Base-by-base conservation (phyloP, 2,797 vertebrate species). In the Threskiornis aethiopicus region DNA sequence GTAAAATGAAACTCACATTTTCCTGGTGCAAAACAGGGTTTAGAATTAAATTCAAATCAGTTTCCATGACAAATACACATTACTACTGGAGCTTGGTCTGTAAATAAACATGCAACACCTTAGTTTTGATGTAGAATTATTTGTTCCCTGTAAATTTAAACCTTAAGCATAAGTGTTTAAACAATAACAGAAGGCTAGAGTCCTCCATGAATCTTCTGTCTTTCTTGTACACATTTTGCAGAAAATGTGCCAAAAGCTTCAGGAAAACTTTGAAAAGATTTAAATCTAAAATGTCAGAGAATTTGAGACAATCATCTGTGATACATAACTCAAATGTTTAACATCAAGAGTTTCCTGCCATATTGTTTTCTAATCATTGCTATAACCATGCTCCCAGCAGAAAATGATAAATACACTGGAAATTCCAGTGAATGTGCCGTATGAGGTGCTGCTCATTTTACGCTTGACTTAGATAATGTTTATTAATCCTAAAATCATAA, bases 1-100 rank as follows among this genome's bases (percentile, higher is more conserved):
- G 96, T 97, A 97, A 98, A 98, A 97, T 88, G 96, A 98, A 92
- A 97, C 97, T 96, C 97, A 93, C 57, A 67, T 98, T 97, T 97
- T 96, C 93, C 94, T 94, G 70, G 82, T 97, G 93, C 92, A 94
- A 96, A 97, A 97, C 81, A 90, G 84, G 87, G 52, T 71, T 93
- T 96, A 73, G 83, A 96, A 94, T 97, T 94, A 95, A 96, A 95
- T 79, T 93, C 90, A 94, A 92, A 97, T 97, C 95, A 66, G 92
- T 97, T 97, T 96, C 94, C 89, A 52, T 95, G 96, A 96, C 95
- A 97, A 97, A 97, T 94, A 37, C 80, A 83, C 75, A 89, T 96
- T 89, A 92, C 95, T 67, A 83, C 95, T 77, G 93, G 82, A 97
- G 89, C 81, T 67, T 33, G 65, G 42, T 84, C 88, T 87, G 92